Conservation (phyloP, 2,113 vertebrate species). For the Furnarius figulus region DNA sequence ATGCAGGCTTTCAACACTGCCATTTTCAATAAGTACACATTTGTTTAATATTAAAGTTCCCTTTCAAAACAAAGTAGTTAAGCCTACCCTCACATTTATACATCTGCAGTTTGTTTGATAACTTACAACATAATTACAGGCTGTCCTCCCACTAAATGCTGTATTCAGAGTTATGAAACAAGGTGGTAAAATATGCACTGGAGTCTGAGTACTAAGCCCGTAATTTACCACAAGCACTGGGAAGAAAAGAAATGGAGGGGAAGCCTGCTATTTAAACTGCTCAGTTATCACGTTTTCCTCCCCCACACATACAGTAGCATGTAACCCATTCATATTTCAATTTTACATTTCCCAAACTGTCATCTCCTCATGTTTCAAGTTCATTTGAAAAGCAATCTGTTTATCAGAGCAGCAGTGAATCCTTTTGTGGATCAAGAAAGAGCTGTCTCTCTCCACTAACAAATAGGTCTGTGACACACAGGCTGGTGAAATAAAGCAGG, state of each 20-base stretch:
- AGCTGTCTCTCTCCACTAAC: neutral
- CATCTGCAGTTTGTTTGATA: conserved; percentile 75
- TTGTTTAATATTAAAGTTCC: conserved; percentile 68
- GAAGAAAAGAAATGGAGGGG: conserved; percentile 52
- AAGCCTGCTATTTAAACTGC: conserved; percentile 62
- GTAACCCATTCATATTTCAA: conserved; percentile 65
- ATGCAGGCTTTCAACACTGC: conserved; percentile 45
- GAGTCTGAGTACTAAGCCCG: conserved; percentile 58
- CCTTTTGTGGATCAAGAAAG: neutral
- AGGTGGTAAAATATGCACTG: conserved; percentile 68
- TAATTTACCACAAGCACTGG: conserved; percentile 64
- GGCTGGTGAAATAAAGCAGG: neutral
- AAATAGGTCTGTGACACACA: neutral
- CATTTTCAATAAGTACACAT: conserved; percentile 60
- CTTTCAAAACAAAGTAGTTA: conserved; percentile 56
- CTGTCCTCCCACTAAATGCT: conserved; percentile 69
- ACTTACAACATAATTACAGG: conserved; percentile 76
- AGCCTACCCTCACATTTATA: conserved; percentile 49
- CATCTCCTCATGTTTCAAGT: conserved; percentile 48
- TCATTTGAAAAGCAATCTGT: conserved; percentile 59
- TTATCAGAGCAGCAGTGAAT: conserved; percentile 30
- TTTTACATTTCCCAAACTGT: conserved; percentile 55
- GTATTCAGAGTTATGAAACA: conserved; percentile 67
- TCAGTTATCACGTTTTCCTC: conserved; percentile 53
- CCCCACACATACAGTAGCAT: neutral